Evolutionary conservation across 2,797 vertebrate species (phyloP), one percentile per base, ranked within the genome.

Genomic region (Sarcophilus harrisii): DNA sequence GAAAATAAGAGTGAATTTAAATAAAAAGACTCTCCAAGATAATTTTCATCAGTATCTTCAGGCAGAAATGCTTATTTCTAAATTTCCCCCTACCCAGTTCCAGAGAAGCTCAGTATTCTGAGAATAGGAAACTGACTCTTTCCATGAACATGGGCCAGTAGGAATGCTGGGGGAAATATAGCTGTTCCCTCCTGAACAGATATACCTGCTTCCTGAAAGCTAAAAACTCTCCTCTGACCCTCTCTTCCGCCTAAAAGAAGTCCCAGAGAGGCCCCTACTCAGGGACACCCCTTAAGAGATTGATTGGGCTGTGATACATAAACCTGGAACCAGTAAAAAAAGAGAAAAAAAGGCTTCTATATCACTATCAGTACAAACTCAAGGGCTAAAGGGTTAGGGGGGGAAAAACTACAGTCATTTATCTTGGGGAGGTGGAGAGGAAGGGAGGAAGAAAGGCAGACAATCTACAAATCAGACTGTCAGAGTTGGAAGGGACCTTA

Each of bases 211-310:
- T 87, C 73, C 73, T 87, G 73, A 21, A 87, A 87, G 73, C 73
- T 87, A 87, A 87, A 81, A 87, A 87, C 73, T 87, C 38, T 87
- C 73, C 38, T 87, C 73, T 87, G 73, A 87, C 73, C 73, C 73
- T 49, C 73, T 87, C 73, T 87, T 87, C 73, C 38, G 21, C 38
- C 38, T 87, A 49, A 27, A 87, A 87, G 73, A 87, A 0, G 73
- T 49, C 73, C 38, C 73, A 49, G 73, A 87, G 38, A 87, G 73
- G 73, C 38, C 38, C 38, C 38, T 27, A 24, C 21, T 87, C 73
- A 87, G 73, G 38, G 73, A 87, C 73, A 87, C 73, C 38, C 24
- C 24, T 87, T 45, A 87, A 49, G 38, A 87, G 73, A 87, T 87
- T 87, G 73, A 87, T 49, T 27, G 73, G 73, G 21, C 24, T 87